A percentile compares a stretch with the other conserved stretches of the same genome.
phyloP scores from a whole-genome alignment of 2,797 vertebrate species.

The Alosa sapidissima region DNA sequence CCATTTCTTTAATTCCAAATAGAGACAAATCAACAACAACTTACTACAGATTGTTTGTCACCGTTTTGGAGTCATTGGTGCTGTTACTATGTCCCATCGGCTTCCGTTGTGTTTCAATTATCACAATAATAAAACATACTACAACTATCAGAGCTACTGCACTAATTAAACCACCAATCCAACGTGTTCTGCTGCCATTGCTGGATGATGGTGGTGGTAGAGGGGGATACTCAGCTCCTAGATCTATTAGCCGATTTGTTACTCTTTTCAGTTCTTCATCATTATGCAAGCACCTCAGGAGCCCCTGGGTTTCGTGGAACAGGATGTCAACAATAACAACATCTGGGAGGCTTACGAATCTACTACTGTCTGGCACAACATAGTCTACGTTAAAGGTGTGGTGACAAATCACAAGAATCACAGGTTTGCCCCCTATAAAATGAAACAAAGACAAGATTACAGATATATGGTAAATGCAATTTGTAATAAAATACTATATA shows the following conservation, averaged over 20 bases:
- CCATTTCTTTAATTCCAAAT: too few species aligned
- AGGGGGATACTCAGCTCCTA: neutral
- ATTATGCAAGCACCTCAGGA: conserved; percentile 42
- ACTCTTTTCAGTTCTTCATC: neutral
- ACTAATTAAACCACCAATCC: neutral
- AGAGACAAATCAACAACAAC: too few species aligned
- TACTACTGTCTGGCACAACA: conserved; percentile 30
- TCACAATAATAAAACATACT: neutral
- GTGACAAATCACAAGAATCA: conserved; percentile 60
- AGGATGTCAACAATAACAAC: conserved; percentile 53
- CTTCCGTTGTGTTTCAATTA: neutral
- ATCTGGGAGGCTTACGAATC: accelerated
- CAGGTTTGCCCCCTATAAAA: neutral
- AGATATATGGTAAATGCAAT: neutral
- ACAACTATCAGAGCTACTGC: neutral
- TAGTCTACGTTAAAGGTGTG: conserved; percentile 50
- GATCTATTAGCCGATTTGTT: neutral
- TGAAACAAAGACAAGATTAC: neutral
- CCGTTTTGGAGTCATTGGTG: too few species aligned
- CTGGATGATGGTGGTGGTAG: neutral
- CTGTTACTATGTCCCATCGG: too few species aligned
- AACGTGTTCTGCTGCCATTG: neutral
- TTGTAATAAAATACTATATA: neutral
- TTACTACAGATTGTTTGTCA: too few species aligned
- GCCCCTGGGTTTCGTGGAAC: conserved; percentile 48